Base-by-base conservation (phyloP, 1,140 invertebrate genomes). In the Drosophila ohnishii region DNA sequence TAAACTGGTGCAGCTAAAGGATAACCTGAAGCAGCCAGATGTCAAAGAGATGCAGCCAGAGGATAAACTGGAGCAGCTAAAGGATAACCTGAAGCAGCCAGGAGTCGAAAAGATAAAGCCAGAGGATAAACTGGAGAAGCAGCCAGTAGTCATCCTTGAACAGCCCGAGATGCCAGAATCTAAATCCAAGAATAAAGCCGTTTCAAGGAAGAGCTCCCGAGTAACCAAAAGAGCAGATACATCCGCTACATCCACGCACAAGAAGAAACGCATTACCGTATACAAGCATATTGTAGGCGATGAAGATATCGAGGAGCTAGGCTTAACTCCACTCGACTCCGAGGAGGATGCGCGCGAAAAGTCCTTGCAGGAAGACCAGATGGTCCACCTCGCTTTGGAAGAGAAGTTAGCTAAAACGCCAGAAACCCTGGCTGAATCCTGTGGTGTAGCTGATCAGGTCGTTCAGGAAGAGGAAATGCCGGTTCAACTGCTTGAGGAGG, bases 281-380 rank as follows among this genome's bases (percentile, higher is more conserved):
- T 51, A 14, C 10, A 42, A 40, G 30, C 42, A 25, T 16, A 32
- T 39, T 7, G 45, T 58, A 5, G 22, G 30, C n/a, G 30, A 51
- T 0, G 40, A 58, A 1, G 75, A 75, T 11, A 59, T 82, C 25
- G 61, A 75, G 25, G 78, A 86, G 8, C 50, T 75, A 13, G 81
- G 60, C 48, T 7, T 85, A 10, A 58, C 32, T 13, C 78, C 62
- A 22, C 58, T 88, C 0, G 67, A 59, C 8, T 35, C 10, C 10
- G 39, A 47, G 14, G 51, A 39, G 5, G 25, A 14, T 22, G 10
- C n/a, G 1, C 7, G 2, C 2, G 10, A 32, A 11, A 28, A 14
- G 7, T 10, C 7, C 16, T 8, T 37, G 35, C 3, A 13, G 44
- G 8, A 7, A 1, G 44, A 51, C 0, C 16, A 22, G 13, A 22